Percentiles rank a stretch among this genome's conserved stretches.
phyloP scores from a whole-genome alignment of 2,797 vertebrate species.

The Rhinogobio ventralis region DNA sequence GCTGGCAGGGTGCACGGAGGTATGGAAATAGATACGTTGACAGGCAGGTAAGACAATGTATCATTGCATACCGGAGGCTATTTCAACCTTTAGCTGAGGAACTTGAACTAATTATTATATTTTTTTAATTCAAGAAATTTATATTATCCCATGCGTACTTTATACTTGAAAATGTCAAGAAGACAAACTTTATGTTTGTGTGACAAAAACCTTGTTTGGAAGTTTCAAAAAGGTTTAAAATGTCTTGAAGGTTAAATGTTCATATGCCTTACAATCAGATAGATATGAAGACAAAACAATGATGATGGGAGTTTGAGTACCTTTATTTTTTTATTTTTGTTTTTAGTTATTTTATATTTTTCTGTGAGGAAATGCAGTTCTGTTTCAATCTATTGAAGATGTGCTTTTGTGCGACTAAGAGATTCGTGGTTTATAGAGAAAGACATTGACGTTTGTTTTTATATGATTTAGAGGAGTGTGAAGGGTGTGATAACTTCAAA shows the following conservation, averaged over 20 bases:
- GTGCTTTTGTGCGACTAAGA: not conserved
- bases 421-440: not conserved
- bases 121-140: not conserved
- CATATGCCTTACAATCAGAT: not conserved
- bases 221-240: not conserved
- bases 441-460: not conserved
- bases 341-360: not conserved
- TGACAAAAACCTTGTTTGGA: not conserved
- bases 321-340: not conserved
- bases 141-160: not conserved
- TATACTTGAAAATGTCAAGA: not conserved
- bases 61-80: no score
- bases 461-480: not conserved
- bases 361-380: not conserved
- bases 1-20: no score
- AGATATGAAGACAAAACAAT: not conserved
- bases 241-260: not conserved
- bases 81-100: not conserved
- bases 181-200: not conserved
- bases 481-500: constrained; percentile 41
- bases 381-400: not conserved
- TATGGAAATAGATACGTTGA: no score
- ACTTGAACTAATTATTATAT: not conserved
- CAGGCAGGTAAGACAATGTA: no score
- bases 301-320: not conserved